Percentiles rank a stretch among this genome's conserved stretches.
Conservation (phyloP, 2,888 invertebrate species). For the Macropis europaea region DNA sequence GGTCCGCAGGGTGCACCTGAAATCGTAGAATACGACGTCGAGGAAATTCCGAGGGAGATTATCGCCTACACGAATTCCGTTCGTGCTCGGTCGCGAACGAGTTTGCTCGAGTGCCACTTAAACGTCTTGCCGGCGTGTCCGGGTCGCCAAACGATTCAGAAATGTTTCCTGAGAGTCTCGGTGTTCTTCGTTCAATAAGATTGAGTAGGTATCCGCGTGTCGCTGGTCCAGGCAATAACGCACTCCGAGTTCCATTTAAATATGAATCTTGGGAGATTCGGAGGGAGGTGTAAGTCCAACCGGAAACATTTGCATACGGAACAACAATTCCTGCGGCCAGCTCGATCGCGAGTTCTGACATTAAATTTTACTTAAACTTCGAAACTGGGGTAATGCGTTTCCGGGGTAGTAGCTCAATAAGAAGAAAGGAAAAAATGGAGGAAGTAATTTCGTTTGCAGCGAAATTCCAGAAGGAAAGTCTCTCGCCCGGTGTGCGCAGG, state of each 20-base stretch:
- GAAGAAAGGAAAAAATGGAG: conserved; percentile 11
- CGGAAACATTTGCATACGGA: conserved; percentile 28
- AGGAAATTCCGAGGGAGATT: conserved; percentile 27
- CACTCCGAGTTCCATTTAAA: conserved; percentile 2
- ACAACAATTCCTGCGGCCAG: conserved; percentile 14
- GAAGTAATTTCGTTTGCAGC: conserved; percentile 10
- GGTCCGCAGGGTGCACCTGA: conserved; percentile 1
- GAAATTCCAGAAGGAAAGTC: conserved; percentile 24
- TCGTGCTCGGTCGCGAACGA: background rate
- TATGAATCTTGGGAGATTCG: background rate
- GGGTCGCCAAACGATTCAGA: conserved; percentile 20
- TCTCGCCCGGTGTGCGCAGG: background rate
- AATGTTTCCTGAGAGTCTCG: too few species aligned
- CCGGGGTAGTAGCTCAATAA: conserved; percentile 18
- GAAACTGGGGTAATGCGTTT: conserved; percentile 45
- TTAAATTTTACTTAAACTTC: conserved; percentile 48
- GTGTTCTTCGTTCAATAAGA: too few species aligned
- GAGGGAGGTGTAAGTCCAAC: background rate
- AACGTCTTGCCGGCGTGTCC: background rate
- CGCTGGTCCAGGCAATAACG: too few species aligned
- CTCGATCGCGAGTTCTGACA: conserved; percentile 22
- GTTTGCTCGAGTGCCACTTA: conserved; percentile 15
- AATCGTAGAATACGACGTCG: background rate
- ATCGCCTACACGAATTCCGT: conserved; percentile 18
- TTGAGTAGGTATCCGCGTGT: too few species aligned